Evolutionary conservation across 2,888 invertebrate species (phyloP).

Genomic region (Branchipolynoe longqiensis): DNA sequence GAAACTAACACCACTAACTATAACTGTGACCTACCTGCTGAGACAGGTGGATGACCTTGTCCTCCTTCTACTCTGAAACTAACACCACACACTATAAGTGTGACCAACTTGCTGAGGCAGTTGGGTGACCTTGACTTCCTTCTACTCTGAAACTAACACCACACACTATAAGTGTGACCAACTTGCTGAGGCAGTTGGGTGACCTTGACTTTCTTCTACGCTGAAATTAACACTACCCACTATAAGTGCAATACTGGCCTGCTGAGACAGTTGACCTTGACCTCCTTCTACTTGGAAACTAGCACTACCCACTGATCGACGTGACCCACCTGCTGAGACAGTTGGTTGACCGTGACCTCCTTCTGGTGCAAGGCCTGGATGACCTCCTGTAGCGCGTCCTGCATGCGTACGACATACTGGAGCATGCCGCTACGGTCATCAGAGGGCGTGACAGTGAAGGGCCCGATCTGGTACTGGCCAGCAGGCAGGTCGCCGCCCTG

Average conservation of each 20-base stretch:
- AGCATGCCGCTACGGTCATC: constrained; percentile 22
- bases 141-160: too few relatives aligned
- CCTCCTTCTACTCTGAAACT: background rate
- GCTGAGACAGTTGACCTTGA: background rate
- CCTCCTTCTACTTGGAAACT: too few relatives aligned
- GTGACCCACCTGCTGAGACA: background rate
- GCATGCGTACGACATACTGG: constrained; percentile 43
- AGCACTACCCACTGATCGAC: too few relatives aligned
- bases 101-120: background rate
- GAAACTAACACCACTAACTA: background rate
- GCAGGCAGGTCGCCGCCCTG: background rate
- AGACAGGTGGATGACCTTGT: background rate
- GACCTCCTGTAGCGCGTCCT: constrained; percentile 35
- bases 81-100: background rate
- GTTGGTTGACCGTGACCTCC: constrained; percentile 22
- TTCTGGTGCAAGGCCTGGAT: background rate
- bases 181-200: background rate
- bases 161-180: background rate
- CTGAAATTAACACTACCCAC: too few relatives aligned
- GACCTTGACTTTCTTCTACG: background rate
- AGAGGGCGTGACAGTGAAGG: constrained; percentile 38
- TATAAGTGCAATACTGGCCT: background rate
- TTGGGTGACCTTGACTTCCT: background rate
- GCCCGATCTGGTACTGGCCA: constrained; percentile 40
- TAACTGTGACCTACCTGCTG: background rate